Conservation (phyloP, 1,140 invertebrate genomes). For the Zaprionus taronus region DNA sequence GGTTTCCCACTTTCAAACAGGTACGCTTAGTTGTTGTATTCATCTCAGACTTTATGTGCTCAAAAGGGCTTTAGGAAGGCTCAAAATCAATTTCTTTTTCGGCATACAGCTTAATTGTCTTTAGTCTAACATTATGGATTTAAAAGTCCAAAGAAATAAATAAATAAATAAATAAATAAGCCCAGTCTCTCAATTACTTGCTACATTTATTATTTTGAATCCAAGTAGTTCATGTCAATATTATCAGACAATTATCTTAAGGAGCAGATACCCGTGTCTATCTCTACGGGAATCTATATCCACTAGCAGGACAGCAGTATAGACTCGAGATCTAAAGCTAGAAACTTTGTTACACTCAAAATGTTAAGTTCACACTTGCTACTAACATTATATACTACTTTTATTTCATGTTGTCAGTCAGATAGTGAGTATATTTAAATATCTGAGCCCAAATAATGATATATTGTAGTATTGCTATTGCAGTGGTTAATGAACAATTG, state of each 20-base stretch:
- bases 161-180: background rate
- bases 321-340: background rate
- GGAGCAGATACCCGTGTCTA: background rate
- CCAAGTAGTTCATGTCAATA: background rate
- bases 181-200: too few species aligned
- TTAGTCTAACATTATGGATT: background rate
- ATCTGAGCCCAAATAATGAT: background rate
- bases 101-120: background rate
- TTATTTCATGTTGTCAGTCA: background rate
- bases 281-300: background rate
- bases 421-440: background rate
- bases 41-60: conserved; percentile 24
- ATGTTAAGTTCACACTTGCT: background rate
- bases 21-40: conserved; percentile 53
- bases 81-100: background rate
- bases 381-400: background rate
- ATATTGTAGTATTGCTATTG: background rate
- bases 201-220: background rate
- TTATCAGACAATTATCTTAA: background rate
- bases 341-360: background rate
- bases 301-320: background rate
- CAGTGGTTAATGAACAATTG: background rate
- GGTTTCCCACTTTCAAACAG: conserved; percentile 47
- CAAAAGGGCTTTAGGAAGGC: conserved; percentile 14
- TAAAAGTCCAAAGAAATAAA: background rate